These are phyloP conservation scores for Myotis vivesi DNA, from an alignment of 2,797 vertebrate species.

Conservation along the genomic window DNA sequence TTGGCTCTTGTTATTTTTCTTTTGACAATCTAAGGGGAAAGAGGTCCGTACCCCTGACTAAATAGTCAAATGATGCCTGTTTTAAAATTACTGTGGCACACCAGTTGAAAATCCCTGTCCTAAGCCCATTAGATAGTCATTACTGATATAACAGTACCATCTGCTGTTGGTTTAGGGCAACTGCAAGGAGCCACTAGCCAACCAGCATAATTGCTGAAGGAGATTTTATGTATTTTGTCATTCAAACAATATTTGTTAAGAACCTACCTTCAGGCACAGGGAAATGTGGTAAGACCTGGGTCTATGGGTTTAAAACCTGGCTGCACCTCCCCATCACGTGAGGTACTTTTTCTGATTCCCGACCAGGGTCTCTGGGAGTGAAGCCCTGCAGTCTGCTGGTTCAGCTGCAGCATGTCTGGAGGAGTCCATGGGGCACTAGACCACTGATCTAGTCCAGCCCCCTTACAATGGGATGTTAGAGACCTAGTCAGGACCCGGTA, in stretches of 20 bases:
- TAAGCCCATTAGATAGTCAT: neutral
- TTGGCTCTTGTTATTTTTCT: neutral
- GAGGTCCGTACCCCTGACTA: neutral
- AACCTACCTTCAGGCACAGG: neutral
- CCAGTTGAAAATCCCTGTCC: neutral
- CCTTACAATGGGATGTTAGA: neutral
- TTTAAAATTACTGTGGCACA: neutral
- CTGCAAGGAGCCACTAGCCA: neutral
- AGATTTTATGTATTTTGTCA: neutral
- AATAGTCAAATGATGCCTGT: neutral
- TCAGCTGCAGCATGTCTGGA: neutral
- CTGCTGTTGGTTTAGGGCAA: constrained; percentile 65
- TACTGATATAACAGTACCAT: constrained; percentile 32
- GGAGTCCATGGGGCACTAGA: neutral
- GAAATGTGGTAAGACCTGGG: neutral
- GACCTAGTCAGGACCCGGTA: neutral
- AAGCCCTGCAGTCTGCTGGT: neutral
- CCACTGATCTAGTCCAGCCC: neutral
- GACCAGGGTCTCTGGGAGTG: neutral
- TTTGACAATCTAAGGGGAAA: neutral
- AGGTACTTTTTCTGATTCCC: neutral
- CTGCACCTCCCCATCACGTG: neutral
- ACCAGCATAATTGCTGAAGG: neutral
- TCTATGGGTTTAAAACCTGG: neutral
- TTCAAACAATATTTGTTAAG: neutral